Conservation (phyloP, 2,113 vertebrate species). For the Macheiramphus alcinus region DNA sequence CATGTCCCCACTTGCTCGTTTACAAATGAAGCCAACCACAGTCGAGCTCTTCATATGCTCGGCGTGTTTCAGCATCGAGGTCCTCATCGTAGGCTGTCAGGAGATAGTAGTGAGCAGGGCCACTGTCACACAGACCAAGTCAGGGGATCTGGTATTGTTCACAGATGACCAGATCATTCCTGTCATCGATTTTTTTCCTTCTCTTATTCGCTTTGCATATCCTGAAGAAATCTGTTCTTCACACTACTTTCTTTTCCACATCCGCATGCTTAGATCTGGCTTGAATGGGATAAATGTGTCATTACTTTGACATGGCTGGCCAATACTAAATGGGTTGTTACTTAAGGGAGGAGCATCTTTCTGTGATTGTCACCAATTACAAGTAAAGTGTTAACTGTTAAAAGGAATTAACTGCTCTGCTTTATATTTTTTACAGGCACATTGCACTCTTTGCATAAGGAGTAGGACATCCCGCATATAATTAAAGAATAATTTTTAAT, state of each 20-base stretch:
- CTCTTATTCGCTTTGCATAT: neutral
- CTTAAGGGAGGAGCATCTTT: neutral
- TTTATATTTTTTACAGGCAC: neutral
- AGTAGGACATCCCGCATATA: neutral
- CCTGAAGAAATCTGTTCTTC: neutral
- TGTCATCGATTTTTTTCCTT: neutral
- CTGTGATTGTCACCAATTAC: neutral
- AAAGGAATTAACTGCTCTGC: neutral
- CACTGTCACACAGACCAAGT: neutral
- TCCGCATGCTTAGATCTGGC: neutral
- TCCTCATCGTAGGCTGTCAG: neutral
- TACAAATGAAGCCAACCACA: neutral
- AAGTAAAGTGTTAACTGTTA: slow-evolving; percentile 1
- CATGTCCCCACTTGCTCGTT: fast-evolving
- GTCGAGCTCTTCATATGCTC: neutral
- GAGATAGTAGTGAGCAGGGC: neutral
- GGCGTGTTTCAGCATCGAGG: neutral
- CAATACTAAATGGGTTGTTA: neutral
- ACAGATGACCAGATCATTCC: neutral
- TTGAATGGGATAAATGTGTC: neutral
- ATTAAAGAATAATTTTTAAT: neutral
- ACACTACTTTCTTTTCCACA: neutral
- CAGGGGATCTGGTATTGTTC: neutral
- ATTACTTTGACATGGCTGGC: neutral
- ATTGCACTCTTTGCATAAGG: neutral